Evolutionary conservation across 2,888 invertebrate species (phyloP), one percentile per base, ranked within the genome.

Genomic region (Acanthoscelides obtectus): DNA sequence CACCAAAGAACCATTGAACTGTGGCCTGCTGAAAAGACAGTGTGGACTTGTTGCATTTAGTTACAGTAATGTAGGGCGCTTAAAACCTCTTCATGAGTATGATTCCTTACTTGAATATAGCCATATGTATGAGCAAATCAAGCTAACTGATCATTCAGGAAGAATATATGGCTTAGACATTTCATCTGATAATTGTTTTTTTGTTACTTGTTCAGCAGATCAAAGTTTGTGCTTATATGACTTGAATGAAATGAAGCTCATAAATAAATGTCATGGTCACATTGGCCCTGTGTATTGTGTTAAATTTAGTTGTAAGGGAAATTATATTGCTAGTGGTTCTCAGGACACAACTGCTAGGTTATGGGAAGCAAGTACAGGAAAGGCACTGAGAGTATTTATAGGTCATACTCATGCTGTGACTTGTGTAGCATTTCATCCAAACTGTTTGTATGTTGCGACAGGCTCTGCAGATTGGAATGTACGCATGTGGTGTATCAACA

Each of bases 341-440:
- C 90, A 92, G 73, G 96, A 96, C 81, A 89, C 89, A 79, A 94
- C 94, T 22, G 93, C 93, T 6, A 90, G 93, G 80, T 86, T 96
- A 25, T 96, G 96, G 96, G 89, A 90, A 20, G 86, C 93, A 72
- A 95, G 96, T 81, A 89, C 93, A 78, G 93, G 93, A 27, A 93
- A 92, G 83, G 94, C 95, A 8, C 87, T 97, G 0, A 88, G 97
- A 77, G 90, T 95, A 74, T 95, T 95, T 84, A 92, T 93, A 64
- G 98, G 97, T 0, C 98, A 98, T 83, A 92, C 91, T 70, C 90
- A 93, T 82, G 94, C 96, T 87, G 93, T 98, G 22, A 95, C 96
- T 83, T 90, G 92, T 82, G 89, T 95, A n/a, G 91, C 92, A 80
- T 97, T 98, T 86, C 98, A 98, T 87, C 96, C 97, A 0, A 98